Percentiles rank a stretch among this genome's conserved stretches.
Conservation (phyloP, 2,797 vertebrate species). For the Loris lydekkerianus region DNA sequence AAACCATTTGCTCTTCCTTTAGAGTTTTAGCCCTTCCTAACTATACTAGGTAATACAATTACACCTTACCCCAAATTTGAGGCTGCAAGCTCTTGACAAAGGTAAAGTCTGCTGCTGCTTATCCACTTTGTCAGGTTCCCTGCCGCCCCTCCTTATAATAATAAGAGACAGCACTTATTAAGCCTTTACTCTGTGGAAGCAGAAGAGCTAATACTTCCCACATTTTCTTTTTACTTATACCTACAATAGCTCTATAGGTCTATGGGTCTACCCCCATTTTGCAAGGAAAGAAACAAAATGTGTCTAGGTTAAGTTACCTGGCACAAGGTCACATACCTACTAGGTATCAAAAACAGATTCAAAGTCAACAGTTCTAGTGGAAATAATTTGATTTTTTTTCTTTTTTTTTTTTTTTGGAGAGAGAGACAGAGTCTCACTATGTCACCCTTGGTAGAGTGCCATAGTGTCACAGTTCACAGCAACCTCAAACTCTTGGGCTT, state of each 20-base stretch:
- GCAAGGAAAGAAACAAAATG: background rate
- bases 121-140: background rate
- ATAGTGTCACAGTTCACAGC: no score
- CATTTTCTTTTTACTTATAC: background rate
- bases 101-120: background rate
- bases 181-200: background rate
- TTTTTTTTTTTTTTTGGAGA: no score
- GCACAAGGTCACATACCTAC: background rate
- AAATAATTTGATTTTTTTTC: background rate
- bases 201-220: background rate
- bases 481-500: no score
- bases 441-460: no score
- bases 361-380: background rate
- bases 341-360: background rate
- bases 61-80: background rate
- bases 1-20: background rate
- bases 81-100: background rate
- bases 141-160: fast-evolving
- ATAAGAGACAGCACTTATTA: background rate
- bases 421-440: no score
- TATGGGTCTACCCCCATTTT: background rate
- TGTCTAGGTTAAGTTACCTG: background rate
- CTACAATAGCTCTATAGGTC: background rate
- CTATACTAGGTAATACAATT: background rate
- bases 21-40: background rate